These are phyloP conservation scores for Aselliscus stoliczkanus DNA, from an alignment of 2,797 vertebrate genomes.

Conservation along the genomic window DNA sequence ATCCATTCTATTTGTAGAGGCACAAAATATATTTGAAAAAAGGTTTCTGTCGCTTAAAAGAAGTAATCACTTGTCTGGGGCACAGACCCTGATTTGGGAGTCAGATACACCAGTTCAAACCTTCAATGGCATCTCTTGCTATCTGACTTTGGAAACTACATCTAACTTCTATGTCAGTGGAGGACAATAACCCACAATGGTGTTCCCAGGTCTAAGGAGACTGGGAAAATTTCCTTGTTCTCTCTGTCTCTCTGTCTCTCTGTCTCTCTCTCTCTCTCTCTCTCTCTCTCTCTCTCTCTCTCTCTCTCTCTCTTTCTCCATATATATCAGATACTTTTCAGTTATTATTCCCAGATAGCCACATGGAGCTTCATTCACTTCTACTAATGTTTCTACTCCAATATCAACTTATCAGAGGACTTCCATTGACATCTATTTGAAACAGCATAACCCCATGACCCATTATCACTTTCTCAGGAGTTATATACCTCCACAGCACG, in stretches of 20 bases:
- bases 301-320: no score
- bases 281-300: no score
- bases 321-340: background rate
- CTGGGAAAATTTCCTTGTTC: background rate
- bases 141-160: background rate
- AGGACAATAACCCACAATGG: background rate
- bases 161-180: background rate
- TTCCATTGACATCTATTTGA: background rate
- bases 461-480: no score
- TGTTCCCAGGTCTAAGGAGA: background rate
- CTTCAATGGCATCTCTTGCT: background rate
- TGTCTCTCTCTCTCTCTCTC: no score
- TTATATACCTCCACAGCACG: background rate
- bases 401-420: background rate
- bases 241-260: background rate
- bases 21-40: background rate
- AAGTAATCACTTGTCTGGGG: background rate
- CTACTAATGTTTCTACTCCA: background rate
- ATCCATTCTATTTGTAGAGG: background rate
- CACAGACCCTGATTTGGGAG: background rate
- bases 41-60: background rate
- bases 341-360: background rate
- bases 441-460: background rate
- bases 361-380: background rate
- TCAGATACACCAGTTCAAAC: background rate